Base-by-base conservation (phyloP, 1,140 invertebrate species). In the Hormaphis cornu region DNA sequence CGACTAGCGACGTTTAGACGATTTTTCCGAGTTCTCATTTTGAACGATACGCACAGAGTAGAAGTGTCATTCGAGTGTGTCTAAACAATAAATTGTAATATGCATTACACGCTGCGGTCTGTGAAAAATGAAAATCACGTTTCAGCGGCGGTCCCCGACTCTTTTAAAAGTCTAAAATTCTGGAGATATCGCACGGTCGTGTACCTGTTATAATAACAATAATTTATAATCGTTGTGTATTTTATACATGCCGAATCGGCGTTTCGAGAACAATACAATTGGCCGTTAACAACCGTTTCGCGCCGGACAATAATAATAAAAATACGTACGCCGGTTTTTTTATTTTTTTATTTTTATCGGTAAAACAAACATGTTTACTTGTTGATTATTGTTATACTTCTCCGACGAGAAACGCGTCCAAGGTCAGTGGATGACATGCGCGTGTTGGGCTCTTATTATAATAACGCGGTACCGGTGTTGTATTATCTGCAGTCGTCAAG, bases 231-330 rank as follows among this genome's bases (percentile, higher is more conserved):
- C 24, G 24, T 50, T 50, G 8, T 50, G 9, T n/a, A 18, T 52
- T 52, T 52, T 14, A 14, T 54, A 54, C 22, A 33, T 33, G 28
- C 18, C n/a, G 28, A 54, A 3, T 54, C 9, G 52, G 52, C 14
- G 30, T 35, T 54, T 33, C 28, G n/a, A 53, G 52, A 53, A 53
- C 52, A 53, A 33, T 35, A 54, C 28, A 54, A 54, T 54, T 20
- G 18, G 28, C 24, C 28, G 52, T 54, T 33, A 33, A 54, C 52
- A 54, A 54, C n/a, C n/a, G n/a, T n/a, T n/a, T 54, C 35, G 30
- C 5, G 28, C 35, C 12, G 52, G 26, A 53, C 33, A 53, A 33
- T 9, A 33, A 33, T 33, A 53, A 33, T 9, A 33, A 33, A 6
- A 33, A 53, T 8, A 30, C 24, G 16, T 28, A 33, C 52, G 4